Conservation (phyloP, 2,888 invertebrate genomes). For the Andrena flavipes region DNA sequence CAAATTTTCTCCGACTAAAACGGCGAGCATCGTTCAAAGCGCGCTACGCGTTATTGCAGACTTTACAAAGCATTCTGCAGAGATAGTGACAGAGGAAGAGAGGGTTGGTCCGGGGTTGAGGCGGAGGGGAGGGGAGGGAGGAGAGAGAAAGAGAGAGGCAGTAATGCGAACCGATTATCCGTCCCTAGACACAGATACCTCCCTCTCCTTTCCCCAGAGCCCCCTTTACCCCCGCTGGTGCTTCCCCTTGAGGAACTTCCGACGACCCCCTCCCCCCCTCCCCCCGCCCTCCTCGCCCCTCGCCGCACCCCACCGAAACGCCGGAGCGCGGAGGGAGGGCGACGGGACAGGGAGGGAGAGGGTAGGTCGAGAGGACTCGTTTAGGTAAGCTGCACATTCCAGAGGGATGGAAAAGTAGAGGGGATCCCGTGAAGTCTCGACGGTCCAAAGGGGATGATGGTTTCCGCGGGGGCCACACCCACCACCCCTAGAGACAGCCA, state of each 20-base stretch:
- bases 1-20: slow-evolving; percentile 38
- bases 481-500: slow-evolving; percentile 75
- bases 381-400: slow-evolving; percentile 75
- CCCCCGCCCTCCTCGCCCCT: slow-evolving; percentile 43
- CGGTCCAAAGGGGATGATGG: slow-evolving; percentile 70
- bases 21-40: slow-evolving; percentile 34
- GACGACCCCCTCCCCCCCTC: slow-evolving; percentile 31
- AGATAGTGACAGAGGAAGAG: neutral
- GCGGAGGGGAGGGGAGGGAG: neutral
- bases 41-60: slow-evolving; percentile 53
- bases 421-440: slow-evolving; percentile 70
- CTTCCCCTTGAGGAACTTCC: slow-evolving; percentile 48
- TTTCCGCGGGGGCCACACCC: slow-evolving; percentile 73
- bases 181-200: slow-evolving; percentile 75
- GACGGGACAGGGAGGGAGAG: slow-evolving; percentile 13
- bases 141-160: slow-evolving; percentile 49
- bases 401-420: slow-evolving; percentile 74
- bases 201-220: slow-evolving; percentile 47
- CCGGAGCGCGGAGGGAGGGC: neutral
- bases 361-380: slow-evolving; percentile 68
- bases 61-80: slow-evolving; percentile 33
- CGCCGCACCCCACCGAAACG: too few relatives aligned
- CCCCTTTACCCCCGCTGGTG: slow-evolving; percentile 49
- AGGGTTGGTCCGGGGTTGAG: neutral
- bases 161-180: slow-evolving; percentile 81